Conservation (phyloP, 2,797 vertebrate genomes). For the Chromis chromis region DNA sequence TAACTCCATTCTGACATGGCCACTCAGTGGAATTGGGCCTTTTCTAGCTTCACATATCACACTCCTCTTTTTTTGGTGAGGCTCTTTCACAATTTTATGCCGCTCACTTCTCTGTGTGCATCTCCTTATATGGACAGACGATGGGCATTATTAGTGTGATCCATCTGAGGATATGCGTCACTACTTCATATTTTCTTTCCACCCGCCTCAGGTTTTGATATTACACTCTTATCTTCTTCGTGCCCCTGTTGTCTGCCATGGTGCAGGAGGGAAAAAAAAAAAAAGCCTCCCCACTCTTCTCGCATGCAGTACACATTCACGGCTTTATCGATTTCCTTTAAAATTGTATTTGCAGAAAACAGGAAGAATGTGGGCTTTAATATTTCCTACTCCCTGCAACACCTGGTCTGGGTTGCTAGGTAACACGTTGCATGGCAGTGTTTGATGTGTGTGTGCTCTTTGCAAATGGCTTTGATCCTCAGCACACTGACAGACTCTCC, state of each 20-base stretch:
- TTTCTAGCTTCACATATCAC: conserved; percentile 50
- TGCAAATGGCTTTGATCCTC: conserved; percentile 85
- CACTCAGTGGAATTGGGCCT: conserved; percentile 73
- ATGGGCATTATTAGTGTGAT: conserved; percentile 62
- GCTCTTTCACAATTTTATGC: neutral
- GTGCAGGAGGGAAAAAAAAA: conserved; percentile 22
- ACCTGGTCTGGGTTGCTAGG: conserved; percentile 87
- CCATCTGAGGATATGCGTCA: conserved; percentile 64
- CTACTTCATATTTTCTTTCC: conserved; percentile 63
- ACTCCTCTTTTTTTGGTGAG: conserved; percentile 40
- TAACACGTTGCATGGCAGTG: conserved; percentile 77
- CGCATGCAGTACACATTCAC: conserved; percentile 62
- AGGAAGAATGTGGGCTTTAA: conserved; percentile 75
- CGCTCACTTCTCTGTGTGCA: conserved; percentile 27
- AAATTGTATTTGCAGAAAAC: conserved; percentile 78
- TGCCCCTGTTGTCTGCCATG: conserved; percentile 35
- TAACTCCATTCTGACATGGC: conserved; percentile 67
- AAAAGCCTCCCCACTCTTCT: conserved; percentile 43
- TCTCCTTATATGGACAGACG: conserved; percentile 43
- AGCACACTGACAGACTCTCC: conserved; percentile 77
- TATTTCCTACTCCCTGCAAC: conserved; percentile 77
- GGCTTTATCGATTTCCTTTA: conserved; percentile 80
- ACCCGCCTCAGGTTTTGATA: conserved; percentile 63
- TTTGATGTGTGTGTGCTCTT: conserved; percentile 82
- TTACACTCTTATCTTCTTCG: conserved; percentile 67